Evolutionary conservation across 53 echinoderm and acorn worm genomes (phyloP), one percentile per base, ranked within the genome.

Genomic region (Patiria pectinifera): DNA sequence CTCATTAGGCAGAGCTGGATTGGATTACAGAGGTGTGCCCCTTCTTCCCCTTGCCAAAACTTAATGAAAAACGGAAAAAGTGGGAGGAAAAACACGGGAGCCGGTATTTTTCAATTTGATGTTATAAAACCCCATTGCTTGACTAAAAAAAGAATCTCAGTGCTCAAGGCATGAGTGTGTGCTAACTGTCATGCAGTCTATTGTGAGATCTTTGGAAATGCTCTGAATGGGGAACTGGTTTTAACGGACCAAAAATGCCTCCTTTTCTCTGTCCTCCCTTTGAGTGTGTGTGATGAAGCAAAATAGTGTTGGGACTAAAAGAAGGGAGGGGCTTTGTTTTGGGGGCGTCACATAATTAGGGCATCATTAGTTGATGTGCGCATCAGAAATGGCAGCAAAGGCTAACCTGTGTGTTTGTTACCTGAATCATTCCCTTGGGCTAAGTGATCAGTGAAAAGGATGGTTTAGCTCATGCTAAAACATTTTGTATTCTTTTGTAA

Each of bases 1-100:
- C 90, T 69, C 53, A 90, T 90, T 90, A 90, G 90, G 63, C 53
- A 46, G 69, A n/a, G n/a, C 61, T 18, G 49, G 80, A 90, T 90
- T 80, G 90, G 45, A 45, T 90, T 90, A n/a, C 90, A 77, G 66
- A 80, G 90, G 48, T 58, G 80, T 59, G 86, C 86, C 81, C 77
- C 62, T 35, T 63, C 62, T 80, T 71, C 69, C 69, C 66, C 81
- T 63, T 9, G 47, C 74, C 59, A 13, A 84, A 90, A 80, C 60
- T 46, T 66, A 66, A 90, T 69, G 81, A 80, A 81, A 90, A 90
- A 81, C 48, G 66, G 80, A 81, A 90, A 90, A 90, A 79, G 23
- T 19, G 80, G 53, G 16, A 69, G 80, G 24, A 5, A 53, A 53
- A 53, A 53, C 8, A 21, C 13, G 90, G 81, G 45, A 80, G 63